Evolutionary conservation across 1,140 invertebrate genomes (phyloP).

Genomic region (Neotoxoptera formosana): DNA sequence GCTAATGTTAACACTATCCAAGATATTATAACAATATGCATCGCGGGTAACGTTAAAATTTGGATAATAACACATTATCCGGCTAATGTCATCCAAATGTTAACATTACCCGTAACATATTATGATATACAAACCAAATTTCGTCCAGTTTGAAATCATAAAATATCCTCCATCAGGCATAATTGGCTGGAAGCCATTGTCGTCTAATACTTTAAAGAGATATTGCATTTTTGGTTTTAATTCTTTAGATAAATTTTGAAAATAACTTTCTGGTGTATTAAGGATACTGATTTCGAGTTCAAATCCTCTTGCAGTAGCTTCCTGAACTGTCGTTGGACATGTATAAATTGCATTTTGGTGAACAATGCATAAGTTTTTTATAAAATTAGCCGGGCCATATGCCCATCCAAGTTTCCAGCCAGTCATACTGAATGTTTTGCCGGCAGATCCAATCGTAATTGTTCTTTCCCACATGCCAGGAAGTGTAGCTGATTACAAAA

Average conservation of each 20-base stretch:
- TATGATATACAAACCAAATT: constrained; percentile 67
- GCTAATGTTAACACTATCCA: too few relatives aligned
- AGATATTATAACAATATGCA: too few relatives aligned
- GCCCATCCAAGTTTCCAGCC: constrained; percentile 99
- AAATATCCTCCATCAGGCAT: constrained; percentile 97
- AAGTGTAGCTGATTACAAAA: constrained; percentile 74
- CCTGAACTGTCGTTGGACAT: constrained; percentile 71
- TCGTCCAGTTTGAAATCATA: constrained; percentile 92
- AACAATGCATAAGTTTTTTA: constrained; percentile 83
- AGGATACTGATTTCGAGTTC: constrained; percentile 83
- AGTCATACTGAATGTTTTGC: constrained; percentile 97
- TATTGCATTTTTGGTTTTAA: constrained; percentile 85
- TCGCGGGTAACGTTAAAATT: too few relatives aligned
- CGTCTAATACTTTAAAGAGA: constrained; percentile 78
- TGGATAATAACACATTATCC: too few relatives aligned
- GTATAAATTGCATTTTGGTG: constrained; percentile 97
- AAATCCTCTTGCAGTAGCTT: constrained; percentile 90
- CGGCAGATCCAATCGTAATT: constrained; percentile 95
- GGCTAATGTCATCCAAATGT: too few relatives aligned
- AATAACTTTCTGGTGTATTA: constrained; percentile 84
- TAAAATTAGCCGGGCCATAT: constrained; percentile 82
- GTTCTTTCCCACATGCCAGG: constrained; percentile 98
- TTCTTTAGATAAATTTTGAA: constrained; percentile 78
- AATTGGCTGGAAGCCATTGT: constrained; percentile 88
- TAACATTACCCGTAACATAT: too few relatives aligned